Conservation (phyloP, 2,797 vertebrate species). For the Brachyrhaphis roseni region DNA sequence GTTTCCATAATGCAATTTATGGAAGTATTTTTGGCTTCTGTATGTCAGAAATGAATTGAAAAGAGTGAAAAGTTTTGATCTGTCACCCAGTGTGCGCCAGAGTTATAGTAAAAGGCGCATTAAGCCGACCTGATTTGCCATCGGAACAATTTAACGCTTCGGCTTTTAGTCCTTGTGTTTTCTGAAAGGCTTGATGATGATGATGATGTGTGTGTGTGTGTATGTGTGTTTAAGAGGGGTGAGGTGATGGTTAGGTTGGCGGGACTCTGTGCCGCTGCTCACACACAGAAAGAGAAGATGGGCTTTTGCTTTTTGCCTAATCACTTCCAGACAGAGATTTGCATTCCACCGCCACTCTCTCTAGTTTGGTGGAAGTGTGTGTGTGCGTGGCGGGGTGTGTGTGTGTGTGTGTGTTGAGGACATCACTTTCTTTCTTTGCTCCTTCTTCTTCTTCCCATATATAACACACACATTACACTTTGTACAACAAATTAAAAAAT, state of each 20-base stretch:
- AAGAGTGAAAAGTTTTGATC: not conserved
- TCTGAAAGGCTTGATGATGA: constrained; percentile 5
- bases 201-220: not conserved
- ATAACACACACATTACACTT: not conserved
- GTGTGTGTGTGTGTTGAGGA: constrained; percentile 12
- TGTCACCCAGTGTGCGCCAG: not conserved
- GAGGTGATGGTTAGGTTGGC: not conserved
- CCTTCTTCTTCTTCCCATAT: not conserved
- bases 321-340: constrained; percentile 74
- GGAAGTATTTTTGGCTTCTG: not conserved
- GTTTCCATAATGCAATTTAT: not conserved
- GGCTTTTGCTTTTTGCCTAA: constrained; percentile 66
- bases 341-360: constrained; percentile 55
- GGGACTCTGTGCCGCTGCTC: constrained; percentile 40
- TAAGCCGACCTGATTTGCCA: constrained; percentile 15
- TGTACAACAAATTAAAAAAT: not conserved
- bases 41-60: not conserved
- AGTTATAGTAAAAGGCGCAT: not conserved
- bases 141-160: constrained; percentile 8
- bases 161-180: constrained; percentile 25
- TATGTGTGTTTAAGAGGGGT: not conserved
- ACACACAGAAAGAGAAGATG: constrained; percentile 59
- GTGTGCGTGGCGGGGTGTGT: not conserved
- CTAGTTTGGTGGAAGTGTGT: not conserved
- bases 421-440: not conserved